Percentiles rank a stretch among this genome's conserved stretches.
Evolutionary conservation across 2,797 vertebrate species (phyloP).

Genomic region (Potorous gilbertii): DNA sequence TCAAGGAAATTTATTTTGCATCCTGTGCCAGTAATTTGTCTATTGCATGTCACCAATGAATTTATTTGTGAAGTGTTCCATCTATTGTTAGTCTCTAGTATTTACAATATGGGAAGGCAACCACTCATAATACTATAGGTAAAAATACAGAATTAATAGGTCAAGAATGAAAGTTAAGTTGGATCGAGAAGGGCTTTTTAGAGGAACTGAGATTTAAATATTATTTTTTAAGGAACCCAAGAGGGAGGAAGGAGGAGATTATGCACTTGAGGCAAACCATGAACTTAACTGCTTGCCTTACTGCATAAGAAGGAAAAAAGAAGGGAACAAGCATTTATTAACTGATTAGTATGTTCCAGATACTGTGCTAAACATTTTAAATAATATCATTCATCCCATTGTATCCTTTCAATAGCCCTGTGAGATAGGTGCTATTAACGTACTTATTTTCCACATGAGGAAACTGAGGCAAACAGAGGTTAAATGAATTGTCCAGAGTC

Average conservation of each 20-base stretch:
- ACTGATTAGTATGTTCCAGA: not conserved
- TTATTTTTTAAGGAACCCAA: conserved; percentile 48
- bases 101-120: conserved; percentile 68
- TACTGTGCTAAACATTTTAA: not conserved
- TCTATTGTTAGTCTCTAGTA: conserved; percentile 75
- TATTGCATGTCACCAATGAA: conserved; percentile 64
- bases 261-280: conserved; percentile 32
- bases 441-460: not conserved
- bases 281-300: conserved; percentile 2
- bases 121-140: conserved; percentile 68
- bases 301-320: not conserved
- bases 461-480: not conserved
- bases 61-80: conserved; percentile 77
- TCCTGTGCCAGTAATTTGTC: conserved; percentile 75
- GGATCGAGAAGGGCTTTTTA: conserved; percentile 36
- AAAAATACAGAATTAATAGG: conserved; percentile 72
- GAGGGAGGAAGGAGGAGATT: conserved; percentile 8
- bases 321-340: not conserved
- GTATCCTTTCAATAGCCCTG: not conserved
- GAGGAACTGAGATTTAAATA: conserved; percentile 35
- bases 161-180: conserved; percentile 62
- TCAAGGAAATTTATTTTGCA: conserved; percentile 71
- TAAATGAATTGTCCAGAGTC: not conserved
- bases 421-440: not conserved
- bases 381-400: not conserved